Evolutionary conservation across 1,140 invertebrate genomes (phyloP), one percentile per base, ranked within the genome.

Genomic region (Aphidius gifuensis): DNA sequence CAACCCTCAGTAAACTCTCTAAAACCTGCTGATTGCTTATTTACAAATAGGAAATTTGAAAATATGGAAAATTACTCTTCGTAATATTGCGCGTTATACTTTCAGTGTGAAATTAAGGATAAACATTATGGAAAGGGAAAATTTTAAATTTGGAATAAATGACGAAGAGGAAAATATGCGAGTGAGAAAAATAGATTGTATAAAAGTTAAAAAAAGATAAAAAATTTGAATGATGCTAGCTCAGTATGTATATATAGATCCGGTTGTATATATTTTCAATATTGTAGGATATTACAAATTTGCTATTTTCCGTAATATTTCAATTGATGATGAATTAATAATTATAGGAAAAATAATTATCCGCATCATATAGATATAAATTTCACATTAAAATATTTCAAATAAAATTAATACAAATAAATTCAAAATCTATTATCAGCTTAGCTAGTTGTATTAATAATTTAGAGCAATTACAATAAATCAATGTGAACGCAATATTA

Each of bases 231-330:
- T 51, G 23, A 50, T 46, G 60, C 32, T 45, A 58, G 58, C 44
- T 49, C 54, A 47, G 64, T 66, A 60, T 51, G 64, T 16, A 9
- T 45, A 32, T 16, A 9, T 45, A 32, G 39, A 56, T 53, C 40
- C 58, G 46, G 23, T 39, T 16, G 9, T 49, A 47, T 23, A 58
- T 16, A 62, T 63, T 72, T 74, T 48, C 55, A 62, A 80, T 80
- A 79, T 80, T 77, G 75, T 80, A 81, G 79, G 79, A 81, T 81
- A 81, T 81, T 81, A 81, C 79, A 74, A 81, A 81, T 81, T 80
- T 79, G 77, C 79, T 77, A 80, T 80, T 80, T 80, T 78, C 77
- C 76, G 76, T 74, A 74, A 68, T 53, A 11, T 58, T 46, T 47
- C 59, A 78, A 80, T 81, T 77, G 78, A 81, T 80, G 80, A 74